Conservation (phyloP, 2,113 vertebrate species). For the Lepidothrix coronata region DNA sequence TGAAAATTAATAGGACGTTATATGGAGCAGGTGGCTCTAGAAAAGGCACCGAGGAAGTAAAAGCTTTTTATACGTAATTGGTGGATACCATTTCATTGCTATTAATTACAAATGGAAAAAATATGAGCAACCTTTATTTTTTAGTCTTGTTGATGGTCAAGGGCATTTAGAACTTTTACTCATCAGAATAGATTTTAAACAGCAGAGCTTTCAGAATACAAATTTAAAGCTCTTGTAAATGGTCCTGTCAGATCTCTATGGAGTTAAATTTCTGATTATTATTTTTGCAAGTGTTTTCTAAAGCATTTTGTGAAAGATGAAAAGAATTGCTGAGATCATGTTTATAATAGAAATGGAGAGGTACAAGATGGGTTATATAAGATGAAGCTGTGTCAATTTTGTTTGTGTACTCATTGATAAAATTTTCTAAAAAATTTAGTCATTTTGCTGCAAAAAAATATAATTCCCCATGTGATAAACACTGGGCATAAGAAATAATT, state of each 20-base stretch:
- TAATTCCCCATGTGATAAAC: not conserved
- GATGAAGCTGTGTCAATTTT: not conserved
- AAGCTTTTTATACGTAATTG: not conserved
- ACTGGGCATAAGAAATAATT: not conserved
- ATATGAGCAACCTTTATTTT: not conserved
- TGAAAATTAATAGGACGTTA: not conserved
- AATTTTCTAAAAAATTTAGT: not conserved
- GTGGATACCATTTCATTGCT: not conserved
- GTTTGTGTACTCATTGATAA: not conserved
- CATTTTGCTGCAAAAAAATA: not conserved
- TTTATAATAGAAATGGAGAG: not conserved
- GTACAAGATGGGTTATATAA: not conserved
- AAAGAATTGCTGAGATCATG: not conserved
- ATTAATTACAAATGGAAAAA: not conserved
- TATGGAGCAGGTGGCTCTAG: not conserved
- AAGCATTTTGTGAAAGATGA: not conserved
- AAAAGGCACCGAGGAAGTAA: not conserved
- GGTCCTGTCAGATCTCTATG: not conserved
- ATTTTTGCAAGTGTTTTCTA: not conserved
- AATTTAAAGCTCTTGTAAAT: not conserved
- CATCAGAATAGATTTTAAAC: not conserved
- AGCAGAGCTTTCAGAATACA: not conserved
- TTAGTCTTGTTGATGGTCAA: not conserved
- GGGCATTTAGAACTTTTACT: not conserved
- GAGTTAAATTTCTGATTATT: not conserved